Evolutionary conservation across 2,113 vertebrate genomes (phyloP).

Genomic region (Cottus gobio): DNA sequence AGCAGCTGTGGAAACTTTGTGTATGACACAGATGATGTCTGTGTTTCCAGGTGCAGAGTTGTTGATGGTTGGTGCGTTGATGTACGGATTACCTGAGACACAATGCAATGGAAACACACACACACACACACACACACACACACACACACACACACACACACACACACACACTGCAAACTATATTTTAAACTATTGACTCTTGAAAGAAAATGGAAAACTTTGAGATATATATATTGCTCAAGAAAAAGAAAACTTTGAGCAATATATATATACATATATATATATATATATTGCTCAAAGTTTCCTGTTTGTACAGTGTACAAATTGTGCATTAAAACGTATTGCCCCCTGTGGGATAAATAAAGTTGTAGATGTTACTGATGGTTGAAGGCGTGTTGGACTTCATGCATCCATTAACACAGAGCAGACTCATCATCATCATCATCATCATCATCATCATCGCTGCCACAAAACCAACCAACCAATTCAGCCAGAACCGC

Average conservation of each 20-base stretch:
- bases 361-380: not conserved
- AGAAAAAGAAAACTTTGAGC: no score
- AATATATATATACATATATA: not conserved
- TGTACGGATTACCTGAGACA: not conserved
- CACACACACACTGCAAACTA: no score
- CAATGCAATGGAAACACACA: constrained; percentile 13
- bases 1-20: not conserved
- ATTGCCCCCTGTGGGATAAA: not conserved
- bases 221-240: no score
- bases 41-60: constrained; percentile 5
- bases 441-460: constrained; percentile 19
- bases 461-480: constrained; percentile 28
- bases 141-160: not conserved
- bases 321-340: not conserved
- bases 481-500: constrained; percentile 6
- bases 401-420: constrained; percentile 23
- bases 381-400: constrained; percentile 1
- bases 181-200: no score
- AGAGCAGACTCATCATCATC: constrained; percentile 20
- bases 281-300: no score
- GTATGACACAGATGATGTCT: not conserved
- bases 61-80: constrained; percentile 21
- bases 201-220: no score
- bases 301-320: not conserved
- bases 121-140: not conserved